Base-by-base conservation (phyloP, 2,888 invertebrate genomes). In the Calliphora vomitoria region DNA sequence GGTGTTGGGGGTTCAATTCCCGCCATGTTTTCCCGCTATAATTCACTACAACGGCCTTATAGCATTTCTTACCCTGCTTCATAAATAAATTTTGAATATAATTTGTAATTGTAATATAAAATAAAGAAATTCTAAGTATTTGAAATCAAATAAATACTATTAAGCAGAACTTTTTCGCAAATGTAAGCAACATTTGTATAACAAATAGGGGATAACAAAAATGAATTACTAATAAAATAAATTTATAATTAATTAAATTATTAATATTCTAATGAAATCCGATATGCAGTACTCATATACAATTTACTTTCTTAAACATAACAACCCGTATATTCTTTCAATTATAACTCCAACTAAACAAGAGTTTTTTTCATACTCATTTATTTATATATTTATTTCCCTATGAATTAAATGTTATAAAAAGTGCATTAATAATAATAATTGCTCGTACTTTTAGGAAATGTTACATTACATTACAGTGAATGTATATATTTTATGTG, bases 371-470 rank as follows among this genome's bases (percentile, higher is more conserved):
- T 20, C 0, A 35, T 5, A 35, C 35, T 35, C 3, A 31, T 31
- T 31, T 35, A 35, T 6, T 4, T 35, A 35, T 6, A 35, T 35
- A 35, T 6, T 6, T 6, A 35, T 35, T 35, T 35, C 35, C 6
- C 35, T 35, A 6, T 4, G 35, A 35, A 6, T 44, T 25, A 38
- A n/a, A 1, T 13, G 35, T 35, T 35, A 35, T 35, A 35, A 53
- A 53, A 78, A 66, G 8, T 41, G 53, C 50, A 62, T 55, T 66
- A 68, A 44, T 31, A 79, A 44, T 31, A 79, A 44, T 31, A 18
- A 68, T 35, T 35, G 8, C 18, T 58, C 11, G 8, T 64, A 25
- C 18, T 76, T 20, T 4, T 62, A 4, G 11, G 35, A 64, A 53
- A 68, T 35, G 35, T 35, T 35, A 6, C 35, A 35, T 35, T 35